Evolutionary conservation across 2,113 vertebrate genomes (phyloP), one percentile per base, ranked within the genome.

Genomic region (Amphiprion percula): DNA sequence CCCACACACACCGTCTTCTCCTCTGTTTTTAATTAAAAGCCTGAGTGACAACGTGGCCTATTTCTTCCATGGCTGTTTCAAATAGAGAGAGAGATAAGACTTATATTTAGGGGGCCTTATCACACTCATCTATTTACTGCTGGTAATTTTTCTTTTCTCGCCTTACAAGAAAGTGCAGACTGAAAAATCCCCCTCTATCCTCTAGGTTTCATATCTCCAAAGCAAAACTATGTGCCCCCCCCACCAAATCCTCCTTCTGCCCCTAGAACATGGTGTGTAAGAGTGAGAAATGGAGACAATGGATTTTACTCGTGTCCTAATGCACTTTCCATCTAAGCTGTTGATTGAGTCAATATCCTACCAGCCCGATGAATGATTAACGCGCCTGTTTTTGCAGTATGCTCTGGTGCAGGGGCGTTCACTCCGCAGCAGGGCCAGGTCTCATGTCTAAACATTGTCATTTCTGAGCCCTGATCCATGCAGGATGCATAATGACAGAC

Each of bases 1-100:
- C 37, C 53, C 76, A 80, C 66, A 65, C 64, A 16, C 53, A 37
- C 41, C 52, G 28, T 14, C 39, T 53, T 73, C 74, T 49, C 66
- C 23, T 49, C 61, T 61, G 67, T 85, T 91, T 90, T 94, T 94
- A 94, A 94, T 95, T 94, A 93, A 92, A 92, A 83, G 71, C 80
- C 70, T 90, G 85, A 91, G 81, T 92, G 92, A 93, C 90, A 92
- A 88, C 78, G 47, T 87, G 84, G 83, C 87, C 89, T 83, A 82
- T 92, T 94, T 93, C 76, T 85, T 82, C 89, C 58, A 53, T 74
- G 84, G 87, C 88, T 84, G 87, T 91, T 93, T 92, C 78, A 92
- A 91, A 90, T 90, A 82, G 86, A 87, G 86, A 68, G 66, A 53
- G 75, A 86, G 92, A 92, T 92, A 93, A 92, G 90, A 61, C 77